phyloP scores from a whole-genome alignment of 1,140 invertebrate genomes.

The Procambarus virginalis region DNA sequence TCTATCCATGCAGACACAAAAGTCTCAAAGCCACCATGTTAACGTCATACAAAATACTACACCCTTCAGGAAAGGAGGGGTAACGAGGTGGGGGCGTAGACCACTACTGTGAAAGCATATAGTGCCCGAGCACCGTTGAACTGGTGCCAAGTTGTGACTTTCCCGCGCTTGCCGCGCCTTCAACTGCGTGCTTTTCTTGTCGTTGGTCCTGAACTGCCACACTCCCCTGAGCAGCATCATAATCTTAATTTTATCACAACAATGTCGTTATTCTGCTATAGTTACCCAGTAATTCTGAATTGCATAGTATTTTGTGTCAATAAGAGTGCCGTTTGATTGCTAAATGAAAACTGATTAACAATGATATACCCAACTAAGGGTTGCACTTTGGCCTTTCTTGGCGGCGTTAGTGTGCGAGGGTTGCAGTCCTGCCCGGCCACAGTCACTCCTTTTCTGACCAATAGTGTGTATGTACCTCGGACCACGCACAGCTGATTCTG shows the following conservation, averaged over 20 bases:
- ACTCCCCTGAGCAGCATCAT: not conserved
- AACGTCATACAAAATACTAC: too few species aligned
- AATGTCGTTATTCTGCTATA: not conserved
- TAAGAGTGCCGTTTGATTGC: not conserved
- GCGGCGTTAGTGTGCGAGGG: not conserved
- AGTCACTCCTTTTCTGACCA: not conserved
- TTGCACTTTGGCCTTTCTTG: not conserved
- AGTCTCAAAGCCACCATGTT: too few species aligned
- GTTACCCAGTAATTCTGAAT: not conserved
- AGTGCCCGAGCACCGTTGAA: too few species aligned
- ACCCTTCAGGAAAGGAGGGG: too few species aligned
- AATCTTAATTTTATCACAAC: not conserved
- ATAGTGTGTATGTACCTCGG: not conserved
- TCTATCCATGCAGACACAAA: too few species aligned
- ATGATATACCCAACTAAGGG: not conserved
- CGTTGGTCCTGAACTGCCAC: not conserved
- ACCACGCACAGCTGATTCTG: not conserved
- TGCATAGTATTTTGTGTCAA: not conserved
- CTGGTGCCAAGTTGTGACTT: not conserved
- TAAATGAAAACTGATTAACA: not conserved
- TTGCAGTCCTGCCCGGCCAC: not conserved
- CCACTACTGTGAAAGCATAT: too few species aligned
- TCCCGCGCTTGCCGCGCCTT: not conserved
- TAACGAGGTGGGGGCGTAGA: too few species aligned
- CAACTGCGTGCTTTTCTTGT: not conserved